Conservation (phyloP, 2,888 invertebrate species). For the Maniola hyperantus region DNA sequence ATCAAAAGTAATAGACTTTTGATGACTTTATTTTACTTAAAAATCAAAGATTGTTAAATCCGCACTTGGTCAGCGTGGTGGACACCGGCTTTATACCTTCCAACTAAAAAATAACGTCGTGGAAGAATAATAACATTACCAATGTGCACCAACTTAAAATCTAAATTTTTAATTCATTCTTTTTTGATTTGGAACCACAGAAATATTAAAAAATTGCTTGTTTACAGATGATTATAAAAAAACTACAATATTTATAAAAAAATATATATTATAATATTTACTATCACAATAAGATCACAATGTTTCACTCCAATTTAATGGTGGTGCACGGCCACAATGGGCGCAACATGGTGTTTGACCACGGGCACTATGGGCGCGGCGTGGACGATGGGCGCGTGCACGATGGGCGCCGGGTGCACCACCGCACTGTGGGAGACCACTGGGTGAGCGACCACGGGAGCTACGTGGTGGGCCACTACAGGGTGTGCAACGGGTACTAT, state of each 20-base stretch:
- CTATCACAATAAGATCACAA: slow-evolving; percentile 18
- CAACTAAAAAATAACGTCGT: too few species aligned
- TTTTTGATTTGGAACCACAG: too few species aligned
- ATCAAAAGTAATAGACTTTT: too few species aligned
- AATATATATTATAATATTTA: slow-evolving; percentile 5
- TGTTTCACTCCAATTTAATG: slow-evolving; percentile 46
- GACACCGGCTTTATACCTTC: too few species aligned
- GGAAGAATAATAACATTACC: too few species aligned
- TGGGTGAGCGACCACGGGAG: slow-evolving; percentile 56
- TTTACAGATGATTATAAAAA: not conserved
- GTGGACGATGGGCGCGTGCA: slow-evolving; percentile 29
- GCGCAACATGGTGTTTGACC: slow-evolving; percentile 14
- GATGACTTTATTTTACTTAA: too few species aligned
- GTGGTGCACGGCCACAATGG: slow-evolving; percentile 66
- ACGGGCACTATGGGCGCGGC: slow-evolving; percentile 55
- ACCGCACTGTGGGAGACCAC: slow-evolving; percentile 46
- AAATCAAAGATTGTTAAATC: too few species aligned
- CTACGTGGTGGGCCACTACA: slow-evolving; percentile 55
- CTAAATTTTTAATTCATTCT: too few species aligned
- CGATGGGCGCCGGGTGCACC: slow-evolving; percentile 45
- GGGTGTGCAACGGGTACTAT: slow-evolving; percentile 58
- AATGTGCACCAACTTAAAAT: too few species aligned
- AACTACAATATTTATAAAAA: not conserved
- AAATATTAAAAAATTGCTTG: not conserved
- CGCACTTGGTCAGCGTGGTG: too few species aligned